Evolutionary conservation across 92 coral and sea anemone species (phyloP).

Genomic region (Siderastrea siderea): DNA sequence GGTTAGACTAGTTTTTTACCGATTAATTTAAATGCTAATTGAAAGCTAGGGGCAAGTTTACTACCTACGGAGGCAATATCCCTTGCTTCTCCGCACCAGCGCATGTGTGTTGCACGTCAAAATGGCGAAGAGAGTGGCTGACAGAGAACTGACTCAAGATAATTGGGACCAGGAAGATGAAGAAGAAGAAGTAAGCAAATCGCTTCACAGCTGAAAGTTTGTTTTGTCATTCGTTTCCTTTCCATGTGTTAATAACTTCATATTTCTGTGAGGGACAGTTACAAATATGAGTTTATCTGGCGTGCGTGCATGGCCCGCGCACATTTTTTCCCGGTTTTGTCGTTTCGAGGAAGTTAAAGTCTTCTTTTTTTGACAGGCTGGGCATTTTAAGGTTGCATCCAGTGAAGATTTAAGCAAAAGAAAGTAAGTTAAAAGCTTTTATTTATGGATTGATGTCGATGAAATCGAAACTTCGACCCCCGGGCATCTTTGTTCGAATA

Average conservation of each 20-base stretch:
- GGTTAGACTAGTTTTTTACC: neutral
- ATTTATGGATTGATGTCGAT: neutral
- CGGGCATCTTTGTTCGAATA: too few species aligned
- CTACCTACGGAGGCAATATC: neutral
- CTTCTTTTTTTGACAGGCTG: conserved; percentile 66
- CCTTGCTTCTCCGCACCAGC: neutral
- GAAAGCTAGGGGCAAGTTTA: neutral
- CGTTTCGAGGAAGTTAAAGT: neutral
- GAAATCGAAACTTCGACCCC: too few species aligned
- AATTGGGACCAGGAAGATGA: conserved; percentile 98
- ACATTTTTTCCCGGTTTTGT: neutral
- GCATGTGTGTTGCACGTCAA: conserved; percentile 34
- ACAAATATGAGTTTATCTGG: neutral
- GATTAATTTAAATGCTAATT: neutral
- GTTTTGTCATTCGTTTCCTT: neutral
- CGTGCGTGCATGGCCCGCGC: conserved; percentile 3
- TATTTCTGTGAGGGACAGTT: neutral
- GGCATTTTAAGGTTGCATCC: conserved; percentile 87
- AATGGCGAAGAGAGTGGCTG: conserved; percentile 97
- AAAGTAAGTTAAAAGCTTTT: conserved; percentile 56
- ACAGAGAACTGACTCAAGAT: conserved; percentile 82
- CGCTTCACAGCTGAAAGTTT: neutral
- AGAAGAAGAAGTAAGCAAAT: conserved; percentile 69
- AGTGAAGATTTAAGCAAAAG: conserved; percentile 86
- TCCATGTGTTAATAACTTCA: neutral